Evolutionary conservation across 2,888 invertebrate species (phyloP).

Genomic region (Brachynemurus nebulosus): DNA sequence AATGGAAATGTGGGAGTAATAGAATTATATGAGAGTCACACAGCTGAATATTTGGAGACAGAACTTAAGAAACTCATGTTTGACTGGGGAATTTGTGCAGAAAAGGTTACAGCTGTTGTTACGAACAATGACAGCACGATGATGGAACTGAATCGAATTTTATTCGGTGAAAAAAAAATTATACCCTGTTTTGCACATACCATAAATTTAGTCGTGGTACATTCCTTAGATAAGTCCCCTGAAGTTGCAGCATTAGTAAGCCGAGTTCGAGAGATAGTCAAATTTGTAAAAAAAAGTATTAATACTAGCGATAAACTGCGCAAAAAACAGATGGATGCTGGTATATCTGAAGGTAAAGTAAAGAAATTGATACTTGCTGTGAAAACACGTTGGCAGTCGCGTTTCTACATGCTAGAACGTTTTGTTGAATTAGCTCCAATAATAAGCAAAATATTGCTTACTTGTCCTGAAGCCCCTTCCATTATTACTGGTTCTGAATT

Average conservation of each 20-base stretch:
- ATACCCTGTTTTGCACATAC: slow-evolving; percentile 14
- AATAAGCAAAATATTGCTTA: slow-evolving; percentile 13
- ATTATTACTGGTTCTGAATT: slow-evolving; percentile 11
- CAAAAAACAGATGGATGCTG: slow-evolving; percentile 5
- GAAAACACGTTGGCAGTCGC: slow-evolving; percentile 13
- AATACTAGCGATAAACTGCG: slow-evolving; percentile 6
- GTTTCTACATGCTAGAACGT: slow-evolving; percentile 14
- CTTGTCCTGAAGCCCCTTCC: slow-evolving; percentile 13
- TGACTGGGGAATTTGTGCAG: no score
- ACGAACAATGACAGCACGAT: no score
- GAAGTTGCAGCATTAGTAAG: slow-evolving; percentile 1
- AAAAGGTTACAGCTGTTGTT: no score
- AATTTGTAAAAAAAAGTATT: slow-evolving; percentile 10
- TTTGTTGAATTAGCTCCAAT: slow-evolving; percentile 13
- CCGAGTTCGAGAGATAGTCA: slow-evolving; percentile 13
- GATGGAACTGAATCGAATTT: no score
- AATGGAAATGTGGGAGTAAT: no score
- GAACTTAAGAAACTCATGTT: no score
- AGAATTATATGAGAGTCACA: no score
- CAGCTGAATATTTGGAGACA: no score
- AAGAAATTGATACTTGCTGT: slow-evolving; percentile 15
- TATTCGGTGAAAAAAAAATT: no score
- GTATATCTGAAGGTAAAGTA: slow-evolving; percentile 9
- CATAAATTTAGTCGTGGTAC: slow-evolving; percentile 8
- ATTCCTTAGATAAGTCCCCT: background rate